Evolutionary conservation across 2,888 invertebrate species (phyloP).

Genomic region (Drosophila subsilvestris): DNA sequence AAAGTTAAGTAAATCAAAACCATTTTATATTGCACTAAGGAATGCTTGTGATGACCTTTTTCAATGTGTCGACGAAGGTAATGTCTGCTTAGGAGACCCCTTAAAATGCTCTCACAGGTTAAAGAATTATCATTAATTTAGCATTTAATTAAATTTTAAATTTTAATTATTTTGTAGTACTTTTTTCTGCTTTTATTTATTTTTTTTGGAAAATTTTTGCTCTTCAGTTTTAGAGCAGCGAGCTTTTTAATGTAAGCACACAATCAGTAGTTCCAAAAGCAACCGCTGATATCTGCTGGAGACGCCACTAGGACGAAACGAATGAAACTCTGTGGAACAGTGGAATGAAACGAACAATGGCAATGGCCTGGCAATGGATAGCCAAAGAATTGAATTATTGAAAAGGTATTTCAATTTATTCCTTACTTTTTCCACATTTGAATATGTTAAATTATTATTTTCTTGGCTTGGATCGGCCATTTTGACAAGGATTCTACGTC

Average conservation of each 20-base stretch:
- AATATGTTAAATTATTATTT: no score
- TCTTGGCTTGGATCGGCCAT: no score
- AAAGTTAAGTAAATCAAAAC: no score
- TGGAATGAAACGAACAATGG: not conserved
- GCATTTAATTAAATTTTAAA: not conserved
- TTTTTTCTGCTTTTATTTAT: not conserved
- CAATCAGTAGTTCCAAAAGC: not conserved
- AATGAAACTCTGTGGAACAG: not conserved
- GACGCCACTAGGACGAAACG: not conserved
- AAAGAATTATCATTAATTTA: no score
- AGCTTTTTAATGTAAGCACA: not conserved
- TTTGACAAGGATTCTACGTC: no score
- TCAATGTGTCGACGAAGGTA: no score
- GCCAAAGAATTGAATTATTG: not conserved
- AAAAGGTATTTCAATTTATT: no score
- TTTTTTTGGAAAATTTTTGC: not conserved
- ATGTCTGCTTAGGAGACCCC: no score
- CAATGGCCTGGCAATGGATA: no score
- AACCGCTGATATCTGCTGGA: not conserved
- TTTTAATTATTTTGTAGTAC: not conserved
- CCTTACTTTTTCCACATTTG: not conserved
- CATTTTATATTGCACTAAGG: no score
- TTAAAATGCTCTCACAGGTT: no score
- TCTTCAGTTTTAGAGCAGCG: not conserved
- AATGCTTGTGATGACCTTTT: no score